phyloP scores from a whole-genome alignment of 2,888 invertebrate species.

The Eurytoma adleriae region DNA sequence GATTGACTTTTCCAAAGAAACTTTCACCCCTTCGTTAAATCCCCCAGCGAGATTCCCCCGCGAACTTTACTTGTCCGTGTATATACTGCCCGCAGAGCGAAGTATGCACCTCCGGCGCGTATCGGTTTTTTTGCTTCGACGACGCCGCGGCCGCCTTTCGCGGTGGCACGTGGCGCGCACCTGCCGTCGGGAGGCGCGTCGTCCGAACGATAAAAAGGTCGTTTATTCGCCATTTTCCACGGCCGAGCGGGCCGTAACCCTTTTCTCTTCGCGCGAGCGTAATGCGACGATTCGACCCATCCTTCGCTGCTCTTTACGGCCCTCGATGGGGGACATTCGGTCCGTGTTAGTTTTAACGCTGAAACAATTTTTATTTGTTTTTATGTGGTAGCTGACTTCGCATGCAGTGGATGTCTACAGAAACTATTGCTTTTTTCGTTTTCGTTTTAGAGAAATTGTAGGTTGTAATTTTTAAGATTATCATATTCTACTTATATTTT shows the following conservation, averaged over 20 bases:
- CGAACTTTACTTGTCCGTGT: too few species aligned
- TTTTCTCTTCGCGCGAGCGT: neutral
- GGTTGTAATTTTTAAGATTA: too few species aligned
- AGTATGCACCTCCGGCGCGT: neutral
- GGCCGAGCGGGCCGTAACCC: neutral
- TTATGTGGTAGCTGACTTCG: neutral
- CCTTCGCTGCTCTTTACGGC: neutral
- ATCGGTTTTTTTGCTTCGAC: neutral
- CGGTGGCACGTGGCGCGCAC: constrained; percentile 31
- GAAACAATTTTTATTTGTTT: neutral
- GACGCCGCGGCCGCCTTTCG: neutral
- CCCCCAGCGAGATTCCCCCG: too few species aligned
- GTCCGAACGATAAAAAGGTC: constrained; percentile 28
- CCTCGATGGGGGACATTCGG: neutral
- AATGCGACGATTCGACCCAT: neutral
- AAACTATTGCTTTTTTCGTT: neutral
- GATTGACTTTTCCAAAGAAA: too few species aligned
- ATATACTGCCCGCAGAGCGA: too few species aligned
- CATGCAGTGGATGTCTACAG: neutral
- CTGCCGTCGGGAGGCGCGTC: constrained; percentile 9
- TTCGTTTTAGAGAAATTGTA: neutral
- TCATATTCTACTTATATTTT: too few species aligned
- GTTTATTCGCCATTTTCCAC: constrained; percentile 25
- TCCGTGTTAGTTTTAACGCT: too few species aligned
- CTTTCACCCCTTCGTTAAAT: too few species aligned